These are phyloP conservation scores for Lasiurus cinereus DNA, from an alignment of 2,113 vertebrate species.

Conservation along the genomic window DNA sequence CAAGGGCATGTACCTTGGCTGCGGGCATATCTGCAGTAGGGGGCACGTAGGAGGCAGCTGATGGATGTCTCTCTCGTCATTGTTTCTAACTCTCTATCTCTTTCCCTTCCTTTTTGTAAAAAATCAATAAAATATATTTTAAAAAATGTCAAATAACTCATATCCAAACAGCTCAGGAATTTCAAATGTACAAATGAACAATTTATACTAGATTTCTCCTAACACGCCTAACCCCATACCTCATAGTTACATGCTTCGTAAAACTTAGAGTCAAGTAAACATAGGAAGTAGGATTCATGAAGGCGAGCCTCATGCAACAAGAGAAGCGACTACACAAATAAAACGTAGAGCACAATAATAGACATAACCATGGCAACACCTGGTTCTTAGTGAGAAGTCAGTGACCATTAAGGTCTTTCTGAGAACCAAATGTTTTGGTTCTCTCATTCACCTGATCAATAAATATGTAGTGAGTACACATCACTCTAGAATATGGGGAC, in stretches of 20 bases:
- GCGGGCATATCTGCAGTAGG: no score
- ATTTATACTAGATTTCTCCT: not conserved
- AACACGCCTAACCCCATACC: not conserved
- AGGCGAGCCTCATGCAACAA: not conserved
- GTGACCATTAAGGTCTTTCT: not conserved
- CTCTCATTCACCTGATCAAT: not conserved
- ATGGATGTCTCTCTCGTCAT: no score
- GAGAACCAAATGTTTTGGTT: not conserved
- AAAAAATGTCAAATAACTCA: not conserved
- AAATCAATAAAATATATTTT: no score
- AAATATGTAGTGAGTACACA: not conserved
- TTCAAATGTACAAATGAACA: not conserved
- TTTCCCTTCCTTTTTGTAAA: no score
- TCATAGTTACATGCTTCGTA: not conserved
- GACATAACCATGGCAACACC: not conserved
- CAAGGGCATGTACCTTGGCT: no score
- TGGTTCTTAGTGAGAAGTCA: not conserved
- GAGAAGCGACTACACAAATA: slow-evolving; percentile 3
- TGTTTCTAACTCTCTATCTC: no score
- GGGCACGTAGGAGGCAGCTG: no score
- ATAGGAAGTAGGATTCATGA: not conserved
- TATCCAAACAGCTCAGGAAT: not conserved
- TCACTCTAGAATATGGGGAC: not conserved
- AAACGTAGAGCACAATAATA: not conserved
- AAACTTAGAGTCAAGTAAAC: not conserved